Percentiles rank a stretch among this genome's conserved stretches.
These are phyloP conservation scores for Chelonoidis abingdonii DNA, from an alignment of 2,113 vertebrate species.

Conservation along the genomic window DNA sequence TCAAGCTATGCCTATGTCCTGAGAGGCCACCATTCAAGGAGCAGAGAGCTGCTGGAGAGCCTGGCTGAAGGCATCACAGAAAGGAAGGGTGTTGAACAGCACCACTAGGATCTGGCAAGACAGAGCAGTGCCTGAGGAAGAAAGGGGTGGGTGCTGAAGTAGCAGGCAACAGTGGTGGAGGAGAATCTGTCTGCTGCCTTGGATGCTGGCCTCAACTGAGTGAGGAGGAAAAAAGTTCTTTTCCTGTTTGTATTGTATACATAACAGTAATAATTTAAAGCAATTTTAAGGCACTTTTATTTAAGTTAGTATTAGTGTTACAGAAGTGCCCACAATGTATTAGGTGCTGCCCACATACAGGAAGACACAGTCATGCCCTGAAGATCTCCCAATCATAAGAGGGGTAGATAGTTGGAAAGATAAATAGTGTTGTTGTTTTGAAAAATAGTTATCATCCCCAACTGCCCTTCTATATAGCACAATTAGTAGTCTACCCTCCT, in stretches of 20 bases:
- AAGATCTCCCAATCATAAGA: background rate
- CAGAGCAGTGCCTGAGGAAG: background rate
- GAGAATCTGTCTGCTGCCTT: background rate
- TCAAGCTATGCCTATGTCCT: background rate
- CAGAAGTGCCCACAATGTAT: background rate
- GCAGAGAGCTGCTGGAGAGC: background rate
- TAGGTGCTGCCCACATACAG: background rate
- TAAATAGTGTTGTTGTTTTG: background rate
- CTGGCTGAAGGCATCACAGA: background rate
- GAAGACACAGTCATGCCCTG: background rate
- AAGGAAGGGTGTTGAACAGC: background rate
- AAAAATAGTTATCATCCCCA: background rate
- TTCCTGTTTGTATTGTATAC: background rate
- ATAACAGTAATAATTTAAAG: background rate
- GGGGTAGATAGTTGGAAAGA: too few relatives aligned
- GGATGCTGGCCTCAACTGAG: background rate
- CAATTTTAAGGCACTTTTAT: background rate
- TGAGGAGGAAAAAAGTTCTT: background rate
- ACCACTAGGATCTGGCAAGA: background rate
- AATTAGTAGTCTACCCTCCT: too few relatives aligned
- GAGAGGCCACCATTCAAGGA: fast-evolving
- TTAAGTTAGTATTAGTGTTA: background rate
- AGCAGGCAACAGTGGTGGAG: background rate
- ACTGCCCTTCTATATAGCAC: too few relatives aligned
- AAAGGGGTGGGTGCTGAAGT: background rate